Base-by-base conservation (phyloP, 2,888 invertebrate species). In the Lordiphosa andalusiaca region DNA sequence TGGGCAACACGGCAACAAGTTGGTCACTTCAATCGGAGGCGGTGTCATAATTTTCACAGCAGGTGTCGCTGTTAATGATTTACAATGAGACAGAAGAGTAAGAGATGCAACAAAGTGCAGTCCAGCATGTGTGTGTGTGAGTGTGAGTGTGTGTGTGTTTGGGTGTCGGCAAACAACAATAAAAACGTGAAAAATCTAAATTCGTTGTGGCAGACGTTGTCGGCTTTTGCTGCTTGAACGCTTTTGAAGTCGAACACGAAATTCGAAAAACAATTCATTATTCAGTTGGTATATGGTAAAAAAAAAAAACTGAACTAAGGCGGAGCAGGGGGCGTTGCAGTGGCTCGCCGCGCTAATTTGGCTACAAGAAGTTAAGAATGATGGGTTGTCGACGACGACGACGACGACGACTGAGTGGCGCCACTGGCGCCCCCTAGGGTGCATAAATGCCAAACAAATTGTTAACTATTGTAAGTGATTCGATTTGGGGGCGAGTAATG, bases 11-110 rank as follows among this genome's bases (percentile, higher is more conserved):
- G 73, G 80, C 85, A 82, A 77, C 78, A 83, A 76, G 85, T 84
- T 75, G 68, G 52, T 60, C 55, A 74, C 85, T 80, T 84, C 86
- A 84, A 86, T 77, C 70, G 81, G 84, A 81, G 84, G 80, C 86
- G 85, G 85, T 87, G 85, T 87, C 87, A 87, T 87, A 85, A 88
- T 87, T 87, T 87, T 86, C 88, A 85, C 87, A 87, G 88, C 87
- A 87, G 88, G 87, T 87, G 87, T 80, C 85, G 73, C 54, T 69
- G 76, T 73, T 87, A 85, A 85, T 85, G 86, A 81, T 81, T 85
- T 82, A 77, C 68, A 81, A 42, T 62, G 55, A 53, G 53, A 36
- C 39, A 52, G 39, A 48, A 44, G 50, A 37, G 49, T 50, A 46
- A 35, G 53, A 55, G 35, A 47, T 46, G 60, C 59, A 63, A 49